Conservation (phyloP, 1,140 invertebrate species). For the Bombyx mandarina region DNA sequence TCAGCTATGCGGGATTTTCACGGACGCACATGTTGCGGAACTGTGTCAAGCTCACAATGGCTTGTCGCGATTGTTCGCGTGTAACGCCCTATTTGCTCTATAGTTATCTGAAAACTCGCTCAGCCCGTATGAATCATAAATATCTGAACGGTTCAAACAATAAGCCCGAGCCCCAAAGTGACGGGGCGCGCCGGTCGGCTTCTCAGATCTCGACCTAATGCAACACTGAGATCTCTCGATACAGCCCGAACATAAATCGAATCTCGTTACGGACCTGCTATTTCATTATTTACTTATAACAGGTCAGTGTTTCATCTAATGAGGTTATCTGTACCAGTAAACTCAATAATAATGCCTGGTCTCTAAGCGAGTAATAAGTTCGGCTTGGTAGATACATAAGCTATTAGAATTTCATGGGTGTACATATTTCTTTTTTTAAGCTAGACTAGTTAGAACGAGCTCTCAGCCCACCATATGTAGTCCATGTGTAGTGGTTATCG, state of each 20-base stretch:
- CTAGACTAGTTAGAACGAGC: too few species aligned
- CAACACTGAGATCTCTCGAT: slow-evolving; percentile 38
- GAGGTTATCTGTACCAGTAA: slow-evolving; percentile 34
- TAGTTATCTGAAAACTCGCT: slow-evolving; percentile 52
- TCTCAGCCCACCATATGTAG: too few species aligned
- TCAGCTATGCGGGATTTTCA: neutral
- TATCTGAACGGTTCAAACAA: slow-evolving; percentile 49
- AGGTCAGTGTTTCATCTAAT: slow-evolving; percentile 50
- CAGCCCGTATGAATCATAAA: slow-evolving; percentile 56
- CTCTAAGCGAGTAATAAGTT: too few species aligned
- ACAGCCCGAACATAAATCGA: slow-evolving; percentile 54
- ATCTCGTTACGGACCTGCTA: slow-evolving; percentile 52
- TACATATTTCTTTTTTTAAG: too few species aligned
- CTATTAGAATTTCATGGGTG: too few species aligned
- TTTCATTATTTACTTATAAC: slow-evolving; percentile 40
- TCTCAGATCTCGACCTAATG: slow-evolving; percentile 47
- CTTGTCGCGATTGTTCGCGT: slow-evolving; percentile 37
- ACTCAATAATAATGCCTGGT: slow-evolving; percentile 4
- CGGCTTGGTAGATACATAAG: too few species aligned
- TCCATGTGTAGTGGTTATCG: too few species aligned
- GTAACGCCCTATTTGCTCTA: slow-evolving; percentile 56
- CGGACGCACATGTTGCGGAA: too few species aligned
- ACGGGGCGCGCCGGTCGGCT: slow-evolving; percentile 51
- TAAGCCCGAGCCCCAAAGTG: slow-evolving; percentile 39
- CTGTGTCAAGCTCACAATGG: slow-evolving; percentile 43